Evolutionary conservation across 2,113 vertebrate genomes (phyloP), one percentile per base, ranked within the genome.

Genomic region (Anhinga rufa): DNA sequence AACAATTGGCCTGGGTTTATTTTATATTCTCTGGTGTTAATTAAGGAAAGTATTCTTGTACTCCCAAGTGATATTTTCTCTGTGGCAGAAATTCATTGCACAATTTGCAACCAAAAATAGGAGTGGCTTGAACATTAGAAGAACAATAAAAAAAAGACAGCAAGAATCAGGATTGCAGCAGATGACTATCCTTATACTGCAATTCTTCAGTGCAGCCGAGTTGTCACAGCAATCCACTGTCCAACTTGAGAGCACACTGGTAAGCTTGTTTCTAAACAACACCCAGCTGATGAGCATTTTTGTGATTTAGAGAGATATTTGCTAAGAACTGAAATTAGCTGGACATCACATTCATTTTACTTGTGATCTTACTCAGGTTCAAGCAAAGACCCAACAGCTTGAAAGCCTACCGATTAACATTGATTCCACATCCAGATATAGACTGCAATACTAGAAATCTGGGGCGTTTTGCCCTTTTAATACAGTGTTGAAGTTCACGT

Each of bases 101-200:
- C 11, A 62, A 22, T 91, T 96, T 97, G 88, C 85, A 94, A 85
- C n/a, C 86, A 58, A 87, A 96, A 92, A n/a, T 19, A 38, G 2
- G 12, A 95, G 55, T 22, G 28, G 57, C 28, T 87, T 60, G 68
- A 91, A 61, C 51, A 77, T 60, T 6, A 58, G n/a, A 86, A 62
- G 34, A 75, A 82, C 9, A 17, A 55, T 28, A 52, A 54, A 83
- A 54, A 83, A 25, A 80, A 86, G 52, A 48, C 79, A 78, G 72
- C 17, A 76, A 46, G 65, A 40, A 71, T 51, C 49, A 92, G 84
- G 70, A 85, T 2, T 87, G 81, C 61, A 88, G 86, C 49, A 88
- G 86, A 13, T 29, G 85, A 70, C 46, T 79, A 42, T n/a, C 58
- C 21, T 42, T 54, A 48, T 10, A 15, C 51, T 77, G 61, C 70